These are phyloP conservation scores for Drosophila prolongata DNA, from an alignment of 2,888 invertebrate genomes.

Conservation along the genomic window DNA sequence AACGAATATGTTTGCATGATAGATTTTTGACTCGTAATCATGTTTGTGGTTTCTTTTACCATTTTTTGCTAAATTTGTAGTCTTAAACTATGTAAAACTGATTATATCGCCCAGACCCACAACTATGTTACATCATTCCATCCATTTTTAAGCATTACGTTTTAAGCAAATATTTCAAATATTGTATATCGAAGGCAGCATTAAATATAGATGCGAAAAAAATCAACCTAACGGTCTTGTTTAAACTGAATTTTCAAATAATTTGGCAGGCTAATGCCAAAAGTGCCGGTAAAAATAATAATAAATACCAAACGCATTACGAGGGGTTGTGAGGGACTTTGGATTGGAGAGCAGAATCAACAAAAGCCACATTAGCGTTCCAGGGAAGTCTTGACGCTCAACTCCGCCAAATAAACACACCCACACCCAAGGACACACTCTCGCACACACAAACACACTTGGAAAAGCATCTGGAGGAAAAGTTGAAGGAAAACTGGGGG, in stretches of 20 bases:
- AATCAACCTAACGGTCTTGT: background rate
- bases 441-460: conserved; percentile 2
- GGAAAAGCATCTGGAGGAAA: conserved; percentile 4
- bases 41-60: conserved; percentile 1
- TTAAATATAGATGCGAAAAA: conserved; percentile 9
- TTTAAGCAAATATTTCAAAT: conserved; percentile 37
- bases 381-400: conserved; percentile 20
- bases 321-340: background rate
- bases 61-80: conserved; percentile 3
- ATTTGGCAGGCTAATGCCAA: conserved; percentile 40
- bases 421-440: conserved; percentile 12
- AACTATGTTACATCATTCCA: conserved; percentile 63
- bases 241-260: conserved; percentile 10
- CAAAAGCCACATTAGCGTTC: conserved; percentile 56
- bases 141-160: conserved; percentile 58
- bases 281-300: conserved; percentile 30
- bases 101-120: conserved; percentile 20
- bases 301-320: conserved; percentile 22
- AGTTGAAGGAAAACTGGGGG: conserved; percentile 7
- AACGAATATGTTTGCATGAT: conserved; percentile 9
- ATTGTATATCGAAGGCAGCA: conserved; percentile 22
- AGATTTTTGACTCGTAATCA: background rate
- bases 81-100: background rate
- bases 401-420: conserved; percentile 45
- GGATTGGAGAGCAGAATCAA: conserved; percentile 49